Base-by-base conservation (phyloP, 1,140 invertebrate species). In the Planococcus citri region DNA sequence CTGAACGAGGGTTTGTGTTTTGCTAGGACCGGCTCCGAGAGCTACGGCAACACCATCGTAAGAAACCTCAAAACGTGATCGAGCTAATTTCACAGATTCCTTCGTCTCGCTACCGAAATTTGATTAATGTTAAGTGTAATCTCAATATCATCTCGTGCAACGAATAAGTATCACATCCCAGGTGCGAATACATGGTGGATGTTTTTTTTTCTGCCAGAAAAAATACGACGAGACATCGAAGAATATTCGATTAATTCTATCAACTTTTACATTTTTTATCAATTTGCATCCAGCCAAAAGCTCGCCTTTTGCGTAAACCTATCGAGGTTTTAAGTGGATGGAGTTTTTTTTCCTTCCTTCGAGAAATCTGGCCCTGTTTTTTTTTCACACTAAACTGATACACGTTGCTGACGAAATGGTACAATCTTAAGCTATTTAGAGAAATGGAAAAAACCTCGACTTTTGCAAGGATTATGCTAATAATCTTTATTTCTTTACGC, bases 381-480 rank as follows among this genome's bases (percentile, higher is more conserved):
- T 17, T 51, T 51, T 51, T 20, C 41, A 17, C n/a, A 51, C 2
- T n/a, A 51, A 51, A 6, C 41, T 33, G 29, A 33, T 51, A 51
- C n/a, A n/a, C n/a, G n/a, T n/a, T n/a, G n/a, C n/a, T n/a, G n/a
- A n/a, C 41, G 41, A 51, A 17, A 6, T n/a, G 41, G 17, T 3
- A 17, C 41, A 6, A 51, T 51, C 3, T 51, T 51, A 9, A 51
- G 41, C 41, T 51, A 51, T 51, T 51, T 51, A 20, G 41, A n/a
- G 17, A 51, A 51, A n/a, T n/a, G 4, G 41, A 17, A 51, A 51
- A 51, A 20, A 51, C 6, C 41, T 51, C 6, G 41, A 51, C 6
- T 51, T 51, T 51, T 51, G 41, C 41, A n/a, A 17, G 41, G 41
- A 51, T 51, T 51, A 51, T 51, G 41, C 41, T 51, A 51, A 51